A percentile compares a stretch with the other conserved stretches of the same genome.
These are phyloP conservation scores for Nesogale talazaci DNA, from an alignment of 2,113 vertebrate species.

Conservation along the genomic window DNA sequence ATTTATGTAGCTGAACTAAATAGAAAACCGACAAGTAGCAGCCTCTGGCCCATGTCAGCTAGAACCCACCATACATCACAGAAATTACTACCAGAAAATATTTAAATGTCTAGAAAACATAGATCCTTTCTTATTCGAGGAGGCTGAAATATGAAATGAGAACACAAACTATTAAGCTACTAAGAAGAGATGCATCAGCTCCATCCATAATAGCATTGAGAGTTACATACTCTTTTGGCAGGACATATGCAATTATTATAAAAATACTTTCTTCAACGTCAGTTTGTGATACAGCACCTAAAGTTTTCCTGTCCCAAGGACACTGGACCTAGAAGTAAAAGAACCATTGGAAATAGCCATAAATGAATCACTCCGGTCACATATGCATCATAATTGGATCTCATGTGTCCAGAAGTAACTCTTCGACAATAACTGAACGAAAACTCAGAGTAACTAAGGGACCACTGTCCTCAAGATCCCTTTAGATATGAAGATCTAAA, in stretches of 20 bases:
- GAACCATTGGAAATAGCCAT: no score
- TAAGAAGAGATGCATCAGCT: not conserved
- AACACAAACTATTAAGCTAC: not conserved
- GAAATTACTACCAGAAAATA: not conserved
- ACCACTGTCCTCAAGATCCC: not conserved
- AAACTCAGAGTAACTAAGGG: not conserved
- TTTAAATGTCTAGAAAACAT: not conserved
- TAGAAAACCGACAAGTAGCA: no score
- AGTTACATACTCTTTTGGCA: not conserved
- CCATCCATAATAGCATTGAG: not conserved
- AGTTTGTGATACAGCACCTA: not conserved
- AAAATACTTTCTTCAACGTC: no score
- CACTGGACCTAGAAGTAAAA: not conserved
- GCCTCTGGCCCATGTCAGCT: not conserved
- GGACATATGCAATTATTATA: not conserved
- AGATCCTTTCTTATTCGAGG: not conserved
- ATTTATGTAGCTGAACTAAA: not conserved
- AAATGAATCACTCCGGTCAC: no score
- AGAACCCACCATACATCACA: not conserved
- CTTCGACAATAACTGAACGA: not conserved
- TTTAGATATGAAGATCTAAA: no score
- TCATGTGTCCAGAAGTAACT: not conserved
- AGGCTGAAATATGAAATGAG: not conserved
- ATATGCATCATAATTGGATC: no score
- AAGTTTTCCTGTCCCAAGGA: not conserved